These are phyloP conservation scores for Drosophila robusta DNA, from an alignment of 2,888 invertebrate species.

Conservation along the genomic window DNA sequence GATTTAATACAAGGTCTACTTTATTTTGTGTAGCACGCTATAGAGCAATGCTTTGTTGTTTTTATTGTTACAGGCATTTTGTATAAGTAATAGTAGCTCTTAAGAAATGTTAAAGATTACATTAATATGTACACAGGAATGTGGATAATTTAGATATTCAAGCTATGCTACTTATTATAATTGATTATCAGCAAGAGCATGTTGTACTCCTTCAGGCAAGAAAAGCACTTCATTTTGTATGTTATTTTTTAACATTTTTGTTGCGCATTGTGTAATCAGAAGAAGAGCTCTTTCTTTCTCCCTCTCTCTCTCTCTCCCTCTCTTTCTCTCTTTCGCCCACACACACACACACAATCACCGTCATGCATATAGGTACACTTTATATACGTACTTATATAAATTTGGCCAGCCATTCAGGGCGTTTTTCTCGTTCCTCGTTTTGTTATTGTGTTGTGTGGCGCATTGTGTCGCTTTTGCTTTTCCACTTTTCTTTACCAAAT, in stretches of 20 bases:
- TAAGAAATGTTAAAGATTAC: not conserved
- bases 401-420: slow-evolving; percentile 53
- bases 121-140: not conserved
- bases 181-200: slow-evolving; percentile 33
- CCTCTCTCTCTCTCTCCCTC: slow-evolving; percentile 2
- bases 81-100: too few species aligned
- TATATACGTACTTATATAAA: slow-evolving; percentile 42
- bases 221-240: slow-evolving; percentile 42
- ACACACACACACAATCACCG: slow-evolving; percentile 16
- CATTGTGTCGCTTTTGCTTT: slow-evolving; percentile 63
- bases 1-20: not conserved
- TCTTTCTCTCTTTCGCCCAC: slow-evolving; percentile 2
- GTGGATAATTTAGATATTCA: slow-evolving; percentile 10
- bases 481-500: slow-evolving; percentile 74
- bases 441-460: slow-evolving; percentile 57
- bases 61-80: too few species aligned
- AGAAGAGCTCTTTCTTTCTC: slow-evolving; percentile 13
- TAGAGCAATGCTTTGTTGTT: not conserved
- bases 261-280: slow-evolving; percentile 49
- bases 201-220: slow-evolving; percentile 21
- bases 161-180: slow-evolving; percentile 27
- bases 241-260: slow-evolving; percentile 30
- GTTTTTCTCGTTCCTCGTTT: slow-evolving; percentile 44
- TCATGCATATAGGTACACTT: slow-evolving; percentile 35
- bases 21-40: not conserved